Base-by-base conservation (phyloP, 2,797 vertebrate genomes). In the Ptychobarbus kaznakovi region DNA sequence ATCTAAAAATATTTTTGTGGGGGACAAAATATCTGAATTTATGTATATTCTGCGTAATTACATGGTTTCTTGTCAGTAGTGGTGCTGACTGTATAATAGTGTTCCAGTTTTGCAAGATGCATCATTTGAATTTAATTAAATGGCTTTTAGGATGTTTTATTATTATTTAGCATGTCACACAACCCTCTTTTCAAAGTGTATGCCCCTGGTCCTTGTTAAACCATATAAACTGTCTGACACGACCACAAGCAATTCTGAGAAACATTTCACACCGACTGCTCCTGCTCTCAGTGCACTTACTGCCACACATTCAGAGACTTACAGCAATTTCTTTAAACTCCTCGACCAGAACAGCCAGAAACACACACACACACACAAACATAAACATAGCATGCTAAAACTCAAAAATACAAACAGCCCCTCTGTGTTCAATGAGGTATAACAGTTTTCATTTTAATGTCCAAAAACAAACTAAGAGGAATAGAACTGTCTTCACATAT, bases 201-300 rank as follows among this genome's bases (percentile, higher is more conserved):
- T 10, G 11, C 42, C 25, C 42, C 40, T 68, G 79, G 18, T 7
- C 28, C 44, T 80, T 51, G 46, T 66, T n/a, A 68, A 68, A 82
- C 25, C 53, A 42, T 40, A 53, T 80, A 83, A 80, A 61, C 83
- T 56, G 46, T 35, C 20, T 87, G 87, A 88, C 86, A 82, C 35
- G 44, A 56, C 81, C 86, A 85, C 83, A 87, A 85, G 82, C 86
- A 86, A 87, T 89, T 80, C 81, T 83, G n/a, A 66, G 83, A 80
- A 87, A 85, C 78, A 86, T 83, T 84, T 89, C 74, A 82, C 83
- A 78, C 86, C 72, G 81, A 84, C 68, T 61, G 87, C 83, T 80
- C 56, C 49, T 68, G 63, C 72, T 75, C 84, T 84, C 63, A 76
- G 68, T 76, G 61, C 63, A 74, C 76, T 25, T 28, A 51, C 35